A percentile compares a stretch with the other conserved stretches of the same genome.
Conservation (phyloP, 2,113 vertebrate genomes). For the Istiophorus platypterus region DNA sequence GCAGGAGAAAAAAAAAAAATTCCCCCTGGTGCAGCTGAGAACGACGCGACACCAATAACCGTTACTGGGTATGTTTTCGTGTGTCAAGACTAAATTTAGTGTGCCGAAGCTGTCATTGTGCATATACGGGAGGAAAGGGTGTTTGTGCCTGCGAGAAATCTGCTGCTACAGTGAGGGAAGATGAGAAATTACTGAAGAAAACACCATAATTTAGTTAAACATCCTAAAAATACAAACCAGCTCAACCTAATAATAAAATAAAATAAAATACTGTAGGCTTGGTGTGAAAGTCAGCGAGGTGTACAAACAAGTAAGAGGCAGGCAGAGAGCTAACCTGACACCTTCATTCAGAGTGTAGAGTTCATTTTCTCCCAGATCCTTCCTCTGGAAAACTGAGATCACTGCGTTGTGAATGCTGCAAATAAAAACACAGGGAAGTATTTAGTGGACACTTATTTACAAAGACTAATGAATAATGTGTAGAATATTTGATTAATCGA, state of each 20-base stretch:
- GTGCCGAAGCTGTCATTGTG: constrained; percentile 14
- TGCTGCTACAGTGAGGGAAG: not conserved
- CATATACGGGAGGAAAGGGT: not conserved
- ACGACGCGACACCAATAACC: not conserved
- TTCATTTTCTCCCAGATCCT: constrained; percentile 94
- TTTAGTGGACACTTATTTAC: not conserved
- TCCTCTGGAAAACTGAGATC: constrained; percentile 94
- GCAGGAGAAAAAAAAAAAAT: not conserved
- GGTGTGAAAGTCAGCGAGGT: not conserved
- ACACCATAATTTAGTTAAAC: constrained; percentile 29
- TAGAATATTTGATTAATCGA: not conserved
- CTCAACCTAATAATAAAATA: too few relatives aligned
- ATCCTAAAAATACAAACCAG: constrained; percentile 19
- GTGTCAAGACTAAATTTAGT: constrained; percentile 14
- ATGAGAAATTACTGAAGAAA: constrained; percentile 20
- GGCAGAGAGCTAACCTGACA: constrained; percentile 89
- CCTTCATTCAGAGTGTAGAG: constrained; percentile 97
- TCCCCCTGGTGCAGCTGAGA: not conserved
- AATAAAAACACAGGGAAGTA: constrained; percentile 39
- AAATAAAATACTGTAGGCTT: not conserved
- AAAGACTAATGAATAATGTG: not conserved
- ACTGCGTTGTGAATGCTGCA: constrained; percentile 96
- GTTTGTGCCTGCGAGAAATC: not conserved
- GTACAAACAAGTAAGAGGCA: not conserved
- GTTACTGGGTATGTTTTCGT: constrained; percentile 16